A percentile compares a stretch with the other conserved stretches of the same genome.
These are phyloP conservation scores for Diloba caeruleocephala DNA, from an alignment of 2,888 invertebrate genomes.

Conservation along the genomic window DNA sequence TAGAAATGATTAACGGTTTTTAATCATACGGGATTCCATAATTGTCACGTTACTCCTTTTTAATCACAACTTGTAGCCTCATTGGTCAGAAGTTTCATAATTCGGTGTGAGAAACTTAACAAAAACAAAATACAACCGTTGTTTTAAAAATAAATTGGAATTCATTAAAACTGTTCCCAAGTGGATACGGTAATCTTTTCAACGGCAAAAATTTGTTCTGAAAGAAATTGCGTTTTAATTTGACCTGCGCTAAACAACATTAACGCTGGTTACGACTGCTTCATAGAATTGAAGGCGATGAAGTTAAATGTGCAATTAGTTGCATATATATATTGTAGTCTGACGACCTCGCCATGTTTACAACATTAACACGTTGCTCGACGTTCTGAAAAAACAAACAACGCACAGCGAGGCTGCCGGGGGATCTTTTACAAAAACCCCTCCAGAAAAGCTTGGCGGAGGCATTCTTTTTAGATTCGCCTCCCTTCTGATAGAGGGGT, in stretches of 20 bases:
- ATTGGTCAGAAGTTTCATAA: background rate
- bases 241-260: slow-evolving; percentile 36
- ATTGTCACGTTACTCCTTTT: background rate
- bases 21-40: too few relatives aligned
- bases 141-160: slow-evolving; percentile 14
- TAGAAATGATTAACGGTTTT: too few relatives aligned
- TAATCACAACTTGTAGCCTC: background rate
- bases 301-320: slow-evolving; percentile 44
- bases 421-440: too few relatives aligned
- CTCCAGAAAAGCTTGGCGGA: too few relatives aligned
- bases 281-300: slow-evolving; percentile 54
- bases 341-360: slow-evolving; percentile 59
- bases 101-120: too few relatives aligned
- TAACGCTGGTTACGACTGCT: slow-evolving; percentile 41
- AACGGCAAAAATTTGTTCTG: slow-evolving; percentile 12
- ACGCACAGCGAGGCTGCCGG: background rate
- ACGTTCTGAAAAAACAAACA: slow-evolving; percentile 18
- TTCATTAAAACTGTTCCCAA: slow-evolving; percentile 3
- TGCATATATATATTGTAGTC: slow-evolving; percentile 52
- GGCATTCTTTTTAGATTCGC: too few relatives aligned
- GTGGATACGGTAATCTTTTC: slow-evolving; percentile 9
- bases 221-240: slow-evolving; percentile 38
- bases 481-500: too few relatives aligned
- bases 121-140: slow-evolving; percentile 5
- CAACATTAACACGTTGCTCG: slow-evolving; percentile 40